Conservation (phyloP, 1,140 invertebrate genomes). For the Scaptomyza pallida region DNA sequence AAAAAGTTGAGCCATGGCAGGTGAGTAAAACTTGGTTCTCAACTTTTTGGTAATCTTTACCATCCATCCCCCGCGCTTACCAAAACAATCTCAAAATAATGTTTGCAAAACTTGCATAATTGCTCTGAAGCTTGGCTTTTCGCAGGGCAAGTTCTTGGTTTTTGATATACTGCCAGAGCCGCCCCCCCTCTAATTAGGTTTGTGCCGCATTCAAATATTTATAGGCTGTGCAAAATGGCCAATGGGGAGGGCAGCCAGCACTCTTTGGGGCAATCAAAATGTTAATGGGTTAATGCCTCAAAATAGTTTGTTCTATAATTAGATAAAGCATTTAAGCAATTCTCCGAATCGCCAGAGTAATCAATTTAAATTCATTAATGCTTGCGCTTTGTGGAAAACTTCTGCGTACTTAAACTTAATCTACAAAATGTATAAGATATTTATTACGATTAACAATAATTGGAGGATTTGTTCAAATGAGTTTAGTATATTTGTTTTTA, state of each 20-base stretch:
- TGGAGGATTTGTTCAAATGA: background rate
- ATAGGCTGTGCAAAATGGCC: slow-evolving; percentile 44
- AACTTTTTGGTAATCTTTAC: slow-evolving; percentile 31
- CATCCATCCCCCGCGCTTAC: background rate
- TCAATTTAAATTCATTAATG: background rate
- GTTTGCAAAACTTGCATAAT: slow-evolving; percentile 53
- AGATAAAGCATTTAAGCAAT: slow-evolving; percentile 7
- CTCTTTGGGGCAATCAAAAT: slow-evolving; percentile 32
- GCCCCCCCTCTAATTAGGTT: slow-evolving; percentile 60
- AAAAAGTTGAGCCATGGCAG: slow-evolving; percentile 41
- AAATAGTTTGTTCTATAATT: slow-evolving; percentile 55
- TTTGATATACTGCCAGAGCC: too few species aligned
- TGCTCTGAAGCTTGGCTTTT: slow-evolving; percentile 46
- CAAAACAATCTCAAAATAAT: slow-evolving; percentile 37
- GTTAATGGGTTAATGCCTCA: slow-evolving; percentile 54
- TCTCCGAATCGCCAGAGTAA: background rate
- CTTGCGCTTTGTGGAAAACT: too few species aligned
- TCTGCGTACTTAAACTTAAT: too few species aligned
- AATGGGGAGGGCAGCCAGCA: slow-evolving; percentile 19
- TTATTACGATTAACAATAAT: background rate
- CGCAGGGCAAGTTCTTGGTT: slow-evolving; percentile 29
- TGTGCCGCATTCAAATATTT: slow-evolving; percentile 50
- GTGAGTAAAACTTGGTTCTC: slow-evolving; percentile 66
- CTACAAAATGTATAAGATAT: too few species aligned
- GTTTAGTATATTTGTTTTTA: background rate